Evolutionary conservation across 2,888 invertebrate genomes (phyloP).

Genomic region (Desoria tigrina): DNA sequence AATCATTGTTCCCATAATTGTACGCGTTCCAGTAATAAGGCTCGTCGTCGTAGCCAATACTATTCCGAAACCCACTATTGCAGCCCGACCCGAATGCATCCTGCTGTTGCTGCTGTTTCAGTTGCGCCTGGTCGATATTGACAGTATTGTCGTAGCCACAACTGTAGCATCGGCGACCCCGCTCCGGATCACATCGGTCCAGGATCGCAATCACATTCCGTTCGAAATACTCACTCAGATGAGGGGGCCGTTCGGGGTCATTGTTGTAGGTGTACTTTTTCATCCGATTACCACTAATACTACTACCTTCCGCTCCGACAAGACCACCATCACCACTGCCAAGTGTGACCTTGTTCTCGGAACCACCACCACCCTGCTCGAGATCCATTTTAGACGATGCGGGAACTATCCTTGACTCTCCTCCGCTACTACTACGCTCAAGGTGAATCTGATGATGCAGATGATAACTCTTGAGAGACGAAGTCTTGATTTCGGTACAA

Average conservation of each 20-base stretch:
- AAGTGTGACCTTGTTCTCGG: too few species aligned
- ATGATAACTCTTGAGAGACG: too few species aligned
- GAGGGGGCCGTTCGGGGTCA: conserved; percentile 37
- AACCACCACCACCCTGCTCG: conserved; percentile 20
- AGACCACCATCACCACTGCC: too few species aligned
- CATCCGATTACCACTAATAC: conserved; percentile 9
- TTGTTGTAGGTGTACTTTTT: conserved; percentile 29
- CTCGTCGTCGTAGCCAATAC: conserved; percentile 8
- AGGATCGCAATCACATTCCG: conserved; percentile 43
- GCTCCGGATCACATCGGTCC: conserved; percentile 41
- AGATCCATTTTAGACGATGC: conserved; percentile 32
- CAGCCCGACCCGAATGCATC: not conserved
- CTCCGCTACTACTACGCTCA: too few species aligned
- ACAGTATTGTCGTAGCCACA: conserved; percentile 36
- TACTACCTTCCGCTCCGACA: conserved; percentile 5
- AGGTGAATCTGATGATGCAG: too few species aligned
- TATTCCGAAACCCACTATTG: conserved; percentile 9
- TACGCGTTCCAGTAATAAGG: conserved; percentile 8
- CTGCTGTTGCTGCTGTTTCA: not conserved
- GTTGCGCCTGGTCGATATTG: not conserved
- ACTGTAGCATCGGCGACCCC: conserved; percentile 36
- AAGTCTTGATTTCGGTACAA: too few species aligned
- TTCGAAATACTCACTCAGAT: conserved; percentile 38
- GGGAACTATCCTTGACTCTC: too few species aligned
- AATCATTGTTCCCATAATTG: not conserved